Evolutionary conservation across 2,113 vertebrate species (phyloP), one percentile per base, ranked within the genome.

Genomic region (Gila orcuttii): DNA sequence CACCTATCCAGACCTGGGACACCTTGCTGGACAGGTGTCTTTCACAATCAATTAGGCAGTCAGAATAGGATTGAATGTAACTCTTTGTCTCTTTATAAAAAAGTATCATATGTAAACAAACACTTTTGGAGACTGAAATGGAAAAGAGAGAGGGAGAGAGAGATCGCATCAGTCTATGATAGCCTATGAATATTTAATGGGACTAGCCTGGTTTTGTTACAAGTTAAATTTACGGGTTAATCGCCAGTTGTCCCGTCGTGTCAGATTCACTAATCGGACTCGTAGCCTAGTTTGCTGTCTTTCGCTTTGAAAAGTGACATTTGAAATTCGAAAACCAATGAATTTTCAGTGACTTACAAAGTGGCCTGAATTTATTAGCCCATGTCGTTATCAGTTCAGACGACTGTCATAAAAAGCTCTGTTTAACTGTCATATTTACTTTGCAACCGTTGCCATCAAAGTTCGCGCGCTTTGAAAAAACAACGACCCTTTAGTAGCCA

Each of bases 181-280:
- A 28, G 28, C 28, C 28, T 28, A 80, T 62, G 23, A 62, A 60
- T 64, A 25, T 45, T 62, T 80, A 60, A 80, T 80, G 11, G 21
- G 36, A 62, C 50, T 79, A 17, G 45, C 31, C 47, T 31, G 15
- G 13, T 42, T 80, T 25, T 80, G 78, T 80, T 64, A 45, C 57
- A 8, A 80, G 57, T 62, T 80, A 80, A 79, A 80, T 57, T 45
- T 17, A 8, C 23, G 21, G 75, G 75, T 77, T 33, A 77, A 77
- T 77, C 50, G 47, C 9, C 75, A 12, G 25, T 55, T 77, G 50
- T 55, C 75, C 28, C 75, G 7, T 8, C 28, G 47, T 55, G 19
- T 77, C 28, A 55, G 50, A 5, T 77, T 31, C 47, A 15, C 66
- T 69, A 19, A 13, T 7, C 4, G 74, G 23, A 52, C 47, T 50